Base-by-base conservation (phyloP, 2,888 invertebrate species). In the Pyralis farinalis region DNA sequence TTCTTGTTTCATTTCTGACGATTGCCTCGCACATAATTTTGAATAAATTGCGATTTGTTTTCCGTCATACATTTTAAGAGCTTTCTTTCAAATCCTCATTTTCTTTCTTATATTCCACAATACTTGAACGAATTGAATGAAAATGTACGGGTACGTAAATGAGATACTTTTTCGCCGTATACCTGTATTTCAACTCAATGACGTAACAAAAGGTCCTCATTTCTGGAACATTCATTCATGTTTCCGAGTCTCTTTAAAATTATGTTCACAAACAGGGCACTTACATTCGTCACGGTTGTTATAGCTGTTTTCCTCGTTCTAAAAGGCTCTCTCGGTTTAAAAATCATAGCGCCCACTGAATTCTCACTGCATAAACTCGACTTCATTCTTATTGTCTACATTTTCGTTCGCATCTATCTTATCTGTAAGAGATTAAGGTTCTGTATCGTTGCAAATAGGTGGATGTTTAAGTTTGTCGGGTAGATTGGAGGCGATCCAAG, bases 401-500 rank as follows among this genome's bases (percentile, higher is more conserved):
- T 11, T 27, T 9, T 8, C 11, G 2, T 12, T n/a, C 8, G 12
- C 7, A 1, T 12, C 10, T 10, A 1, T 10, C 10, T 27, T 35
- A 35, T 12, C 5, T 22, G 0, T 9, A 7, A 1, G 6, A 8
- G 6, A 8, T 12, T 35, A 35, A 25, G 11, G 27, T 35, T 12
- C 25, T 22, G 3, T 32, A 27, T 25, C 8, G 6, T 11, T 12
- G n/a, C n/a, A 4, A 12, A 3, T 1, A 6, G n/a, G 6, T 25
- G 25, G 1, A 4, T 5, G 21, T 12, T 29, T 21, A 30, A 4
- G 34, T 31, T 28, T 27, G 22, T 12, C 30, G 12, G 22, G 32
- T 40, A n/a, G 29, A 21, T 47, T 57, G 53, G 55, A 56, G 39
- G 40, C 41, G 37, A 44, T 62, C 58, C 58, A 55, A 58, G 47